These are phyloP conservation scores for Plebejus anna DNA, from an alignment of 2,888 invertebrate species.

Conservation along the genomic window DNA sequence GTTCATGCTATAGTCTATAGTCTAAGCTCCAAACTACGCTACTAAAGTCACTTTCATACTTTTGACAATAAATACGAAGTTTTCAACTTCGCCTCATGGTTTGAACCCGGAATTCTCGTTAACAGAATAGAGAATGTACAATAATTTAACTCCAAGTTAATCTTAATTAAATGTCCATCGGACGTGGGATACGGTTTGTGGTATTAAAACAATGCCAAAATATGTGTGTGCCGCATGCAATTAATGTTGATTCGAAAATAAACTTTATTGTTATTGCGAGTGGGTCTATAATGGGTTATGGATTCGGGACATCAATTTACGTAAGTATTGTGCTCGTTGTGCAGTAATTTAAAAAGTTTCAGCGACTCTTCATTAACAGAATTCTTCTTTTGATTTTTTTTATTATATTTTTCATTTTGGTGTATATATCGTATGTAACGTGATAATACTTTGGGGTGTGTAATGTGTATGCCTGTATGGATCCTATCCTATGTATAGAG, in stretches of 20 bases:
- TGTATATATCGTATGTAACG: not conserved
- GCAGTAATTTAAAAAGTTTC: conserved; percentile 9
- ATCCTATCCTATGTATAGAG: no score
- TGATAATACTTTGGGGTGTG: no score
- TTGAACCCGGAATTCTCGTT: conserved; percentile 22
- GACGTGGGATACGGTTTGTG: conserved; percentile 36
- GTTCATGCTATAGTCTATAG: no score
- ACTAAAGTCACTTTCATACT: not conserved
- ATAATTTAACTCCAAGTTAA: conserved; percentile 49
- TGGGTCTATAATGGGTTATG: not conserved
- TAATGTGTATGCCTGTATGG: no score
- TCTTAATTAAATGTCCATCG: conserved; percentile 66
- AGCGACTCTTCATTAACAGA: not conserved
- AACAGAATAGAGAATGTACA: conserved; percentile 21
- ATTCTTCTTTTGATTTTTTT: not conserved
- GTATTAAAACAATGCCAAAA: conserved; percentile 28
- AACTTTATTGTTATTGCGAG: not conserved
- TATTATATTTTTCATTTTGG: not conserved
- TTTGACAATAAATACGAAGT: not conserved
- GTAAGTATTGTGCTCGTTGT: not conserved
- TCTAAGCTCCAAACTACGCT: not conserved
- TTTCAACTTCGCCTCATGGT: not conserved
- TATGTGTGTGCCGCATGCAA: conserved; percentile 15
- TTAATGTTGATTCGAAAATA: not conserved
- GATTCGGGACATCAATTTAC: not conserved